Conservation (phyloP, 2,113 vertebrate species). For the Clinocottus analis region DNA sequence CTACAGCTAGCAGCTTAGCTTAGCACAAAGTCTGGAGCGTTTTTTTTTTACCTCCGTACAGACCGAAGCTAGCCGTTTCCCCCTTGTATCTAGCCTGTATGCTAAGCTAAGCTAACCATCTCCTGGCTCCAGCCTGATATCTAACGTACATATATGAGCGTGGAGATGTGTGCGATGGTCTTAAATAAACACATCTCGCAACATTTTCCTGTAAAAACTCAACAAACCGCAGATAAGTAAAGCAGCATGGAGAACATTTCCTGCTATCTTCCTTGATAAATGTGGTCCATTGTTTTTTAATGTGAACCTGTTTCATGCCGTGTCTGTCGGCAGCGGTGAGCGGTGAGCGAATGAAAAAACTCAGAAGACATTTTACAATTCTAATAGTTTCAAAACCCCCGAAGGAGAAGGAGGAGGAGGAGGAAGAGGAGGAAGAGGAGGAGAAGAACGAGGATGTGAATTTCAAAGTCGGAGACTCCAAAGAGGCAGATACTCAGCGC, state of each 20-base stretch:
- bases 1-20: background rate
- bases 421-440: too few relatives aligned
- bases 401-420: too few relatives aligned
- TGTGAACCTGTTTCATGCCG: constrained; percentile 10
- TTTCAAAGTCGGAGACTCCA: constrained; percentile 14
- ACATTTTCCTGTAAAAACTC: background rate
- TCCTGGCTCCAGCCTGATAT: background rate
- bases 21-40: too few relatives aligned
- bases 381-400: constrained; percentile 18
- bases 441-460: too few relatives aligned
- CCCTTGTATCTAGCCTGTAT: background rate
- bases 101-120: background rate
- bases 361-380: background rate
- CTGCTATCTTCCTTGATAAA: constrained; percentile 13
- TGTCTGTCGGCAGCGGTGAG: constrained; percentile 4
- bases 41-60: background rate
- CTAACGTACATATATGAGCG: background rate
- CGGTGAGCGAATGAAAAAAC: constrained; percentile 4
- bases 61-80: too few relatives aligned
- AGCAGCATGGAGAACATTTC: constrained; percentile 1
- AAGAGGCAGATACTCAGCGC: constrained; percentile 16
- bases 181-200: background rate
- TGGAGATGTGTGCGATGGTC: background rate
- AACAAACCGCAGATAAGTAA: background rate
- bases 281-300: background rate